These are phyloP conservation scores for Meleagris gallopavo DNA, from an alignment of 2,113 vertebrate genomes.

Conservation along the genomic window DNA sequence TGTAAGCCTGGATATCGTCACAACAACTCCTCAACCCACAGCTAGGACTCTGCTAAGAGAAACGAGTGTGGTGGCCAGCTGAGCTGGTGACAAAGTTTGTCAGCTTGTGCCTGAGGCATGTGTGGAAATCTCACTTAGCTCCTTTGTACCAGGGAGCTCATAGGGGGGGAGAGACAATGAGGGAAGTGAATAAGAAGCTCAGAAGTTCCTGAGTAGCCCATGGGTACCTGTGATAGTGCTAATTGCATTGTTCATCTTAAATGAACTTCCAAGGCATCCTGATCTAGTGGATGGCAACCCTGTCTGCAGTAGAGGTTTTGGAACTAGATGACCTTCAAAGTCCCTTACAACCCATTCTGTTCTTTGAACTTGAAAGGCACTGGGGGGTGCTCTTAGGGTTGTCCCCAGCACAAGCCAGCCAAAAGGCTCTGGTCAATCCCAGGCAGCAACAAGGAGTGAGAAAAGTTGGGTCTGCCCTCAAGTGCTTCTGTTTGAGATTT, in stretches of 20 bases:
- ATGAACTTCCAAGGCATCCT: neutral
- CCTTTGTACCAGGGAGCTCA: neutral
- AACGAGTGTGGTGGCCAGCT: neutral
- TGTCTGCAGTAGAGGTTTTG: too few relatives aligned
- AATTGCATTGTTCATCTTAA: neutral
- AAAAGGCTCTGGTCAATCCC: neutral
- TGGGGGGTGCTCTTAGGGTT: neutral
- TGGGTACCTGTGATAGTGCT: neutral
- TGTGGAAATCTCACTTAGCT: fast-evolving
- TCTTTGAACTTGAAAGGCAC: neutral
- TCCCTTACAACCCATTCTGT: too few relatives aligned
- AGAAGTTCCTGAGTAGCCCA: neutral
- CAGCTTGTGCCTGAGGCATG: neutral
- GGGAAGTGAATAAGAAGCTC: neutral
- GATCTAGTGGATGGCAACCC: too few relatives aligned
- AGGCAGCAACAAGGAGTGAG: neutral
- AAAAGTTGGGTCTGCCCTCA: neutral
- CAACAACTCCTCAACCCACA: neutral
- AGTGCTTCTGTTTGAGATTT: neutral
- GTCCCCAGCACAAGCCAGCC: neutral
- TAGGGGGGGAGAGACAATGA: neutral
- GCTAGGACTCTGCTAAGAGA: neutral
- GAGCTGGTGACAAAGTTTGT: neutral
- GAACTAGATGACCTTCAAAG: too few relatives aligned
- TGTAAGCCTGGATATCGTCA: neutral